Evolutionary conservation across 2,797 vertebrate species (phyloP), one percentile per base, ranked within the genome.

Genomic region (Micrastur ruficollis): DNA sequence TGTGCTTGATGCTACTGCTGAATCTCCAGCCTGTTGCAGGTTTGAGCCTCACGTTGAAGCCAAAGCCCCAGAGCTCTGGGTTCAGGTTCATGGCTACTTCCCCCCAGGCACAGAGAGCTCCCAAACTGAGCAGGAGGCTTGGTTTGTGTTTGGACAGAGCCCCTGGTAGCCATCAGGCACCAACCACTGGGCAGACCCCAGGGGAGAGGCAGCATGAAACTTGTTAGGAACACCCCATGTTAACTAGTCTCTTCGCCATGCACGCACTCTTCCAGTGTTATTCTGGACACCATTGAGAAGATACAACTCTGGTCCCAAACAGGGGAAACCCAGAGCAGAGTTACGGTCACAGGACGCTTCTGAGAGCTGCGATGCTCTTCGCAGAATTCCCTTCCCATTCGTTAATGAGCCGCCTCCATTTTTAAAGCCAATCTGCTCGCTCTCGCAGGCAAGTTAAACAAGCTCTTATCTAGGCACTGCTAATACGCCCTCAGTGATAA

Each of bases 161-260:
- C 52, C 38, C 52, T 12, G 32, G 58, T 31, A 72, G 50, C 56
- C 16, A 0, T 17, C 50, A 49, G 49, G 26, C 40, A 42, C 44
- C 44, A 7, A 16, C 58, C 14, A 17, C 3, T 7, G 42, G 52
- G 31, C 40, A 65, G 52, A 44, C 23, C 61, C 83, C 46, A 21
- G 12, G 44, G 47, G 8, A 66, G n/a, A n/a, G 11, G 38, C 40
- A 36, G 38, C 27, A 9, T 2, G 16, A 23, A 10, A 32, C 6
- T 34, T 8, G 20, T 38, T 7, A 38, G 86, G 49, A 75, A 31
- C n/a, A 21, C 16, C 25, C 55, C 14, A 4, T 1, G 3, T 15
- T 40, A 14, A 34, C 5, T 3, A 18, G 13, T 11, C 14, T n/a
- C 61, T 25, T 29, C 1, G 29, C n/a, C 23, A 16, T 0, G 5